phyloP scores from a whole-genome alignment of 2,797 vertebrate species.

The Poeciliopsis paucimaculata region DNA sequence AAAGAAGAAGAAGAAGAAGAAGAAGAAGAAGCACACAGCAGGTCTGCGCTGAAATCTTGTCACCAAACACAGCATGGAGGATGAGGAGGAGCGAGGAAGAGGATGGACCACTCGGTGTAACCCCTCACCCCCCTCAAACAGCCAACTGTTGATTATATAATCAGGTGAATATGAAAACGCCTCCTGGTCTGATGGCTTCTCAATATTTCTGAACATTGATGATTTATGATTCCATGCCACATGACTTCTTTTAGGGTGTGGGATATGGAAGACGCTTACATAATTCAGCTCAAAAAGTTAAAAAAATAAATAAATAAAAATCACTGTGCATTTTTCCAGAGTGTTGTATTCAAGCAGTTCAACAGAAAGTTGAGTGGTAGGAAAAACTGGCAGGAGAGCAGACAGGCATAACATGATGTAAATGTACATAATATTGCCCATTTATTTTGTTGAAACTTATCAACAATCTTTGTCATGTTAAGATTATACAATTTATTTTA shows the following conservation, averaged over 20 bases:
- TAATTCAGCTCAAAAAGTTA: neutral
- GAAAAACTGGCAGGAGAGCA: neutral
- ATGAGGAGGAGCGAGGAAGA: neutral
- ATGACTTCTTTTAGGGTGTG: neutral
- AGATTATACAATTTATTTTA: neutral
- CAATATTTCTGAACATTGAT: neutral
- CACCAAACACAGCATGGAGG: constrained; percentile 38
- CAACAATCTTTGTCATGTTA: neutral
- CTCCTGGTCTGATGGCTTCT: neutral
- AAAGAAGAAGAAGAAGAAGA: too few relatives aligned
- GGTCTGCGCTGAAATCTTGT: constrained; percentile 31
- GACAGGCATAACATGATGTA: too few relatives aligned
- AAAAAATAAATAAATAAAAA: too few relatives aligned
- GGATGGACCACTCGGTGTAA: neutral
- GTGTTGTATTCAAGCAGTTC: neutral
- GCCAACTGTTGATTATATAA: constrained; percentile 45
- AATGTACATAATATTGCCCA: too few relatives aligned
- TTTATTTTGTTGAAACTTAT: too few relatives aligned
- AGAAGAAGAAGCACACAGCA: constrained; percentile 6
- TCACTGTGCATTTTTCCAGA: neutral
- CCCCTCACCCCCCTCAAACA: neutral
- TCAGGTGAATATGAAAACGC: constrained; percentile 3
- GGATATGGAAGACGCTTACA: neutral
- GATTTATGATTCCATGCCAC: neutral
- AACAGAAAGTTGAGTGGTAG: neutral